Percentiles rank a stretch among this genome's conserved stretches.
These are phyloP conservation scores for Saturnia japonica DNA, from an alignment of 2,888 invertebrate species.

Conservation along the genomic window DNA sequence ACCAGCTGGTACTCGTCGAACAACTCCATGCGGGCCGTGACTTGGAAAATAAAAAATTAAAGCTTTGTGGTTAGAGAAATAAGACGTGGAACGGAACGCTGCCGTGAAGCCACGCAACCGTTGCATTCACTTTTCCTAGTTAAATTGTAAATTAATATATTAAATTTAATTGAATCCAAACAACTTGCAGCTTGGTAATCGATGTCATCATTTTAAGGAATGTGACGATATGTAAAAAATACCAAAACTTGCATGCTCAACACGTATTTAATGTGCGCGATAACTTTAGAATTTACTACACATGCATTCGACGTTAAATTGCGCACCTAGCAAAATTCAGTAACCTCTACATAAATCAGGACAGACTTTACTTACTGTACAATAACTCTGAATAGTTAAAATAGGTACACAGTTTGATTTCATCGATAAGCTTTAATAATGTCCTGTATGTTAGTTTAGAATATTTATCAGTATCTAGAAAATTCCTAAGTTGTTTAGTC, in stretches of 20 bases:
- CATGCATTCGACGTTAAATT: slow-evolving; percentile 8
- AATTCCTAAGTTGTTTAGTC: slow-evolving; percentile 62
- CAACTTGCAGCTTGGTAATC: slow-evolving; percentile 22
- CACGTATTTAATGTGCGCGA: slow-evolving; percentile 38
- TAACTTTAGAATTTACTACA: slow-evolving; percentile 4
- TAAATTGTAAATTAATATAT: slow-evolving; percentile 12
- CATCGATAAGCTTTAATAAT: slow-evolving; percentile 33
- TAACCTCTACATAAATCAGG: neutral
- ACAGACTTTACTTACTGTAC: neutral
- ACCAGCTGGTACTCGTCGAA: slow-evolving; percentile 47
- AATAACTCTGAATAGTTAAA: neutral
- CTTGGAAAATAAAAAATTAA: slow-evolving; percentile 53
- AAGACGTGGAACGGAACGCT: slow-evolving; percentile 45
- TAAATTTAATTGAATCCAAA: neutral
- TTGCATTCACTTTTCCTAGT: slow-evolving; percentile 33
- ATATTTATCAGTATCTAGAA: slow-evolving; percentile 54
- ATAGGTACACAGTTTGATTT: slow-evolving; percentile 21
- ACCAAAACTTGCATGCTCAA: slow-evolving; percentile 54
- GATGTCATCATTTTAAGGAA: slow-evolving; percentile 56
- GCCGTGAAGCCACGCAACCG: slow-evolving; percentile 33
- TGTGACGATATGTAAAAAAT: slow-evolving; percentile 63
- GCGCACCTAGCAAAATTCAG: neutral
- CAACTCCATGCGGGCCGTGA: slow-evolving; percentile 64
- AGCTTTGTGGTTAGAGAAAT: slow-evolving; percentile 63
- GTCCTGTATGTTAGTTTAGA: slow-evolving; percentile 33